Conservation (phyloP, 35 echinoderm and acorn worm species). For the Hemicentrotus pulcherrimus region DNA sequence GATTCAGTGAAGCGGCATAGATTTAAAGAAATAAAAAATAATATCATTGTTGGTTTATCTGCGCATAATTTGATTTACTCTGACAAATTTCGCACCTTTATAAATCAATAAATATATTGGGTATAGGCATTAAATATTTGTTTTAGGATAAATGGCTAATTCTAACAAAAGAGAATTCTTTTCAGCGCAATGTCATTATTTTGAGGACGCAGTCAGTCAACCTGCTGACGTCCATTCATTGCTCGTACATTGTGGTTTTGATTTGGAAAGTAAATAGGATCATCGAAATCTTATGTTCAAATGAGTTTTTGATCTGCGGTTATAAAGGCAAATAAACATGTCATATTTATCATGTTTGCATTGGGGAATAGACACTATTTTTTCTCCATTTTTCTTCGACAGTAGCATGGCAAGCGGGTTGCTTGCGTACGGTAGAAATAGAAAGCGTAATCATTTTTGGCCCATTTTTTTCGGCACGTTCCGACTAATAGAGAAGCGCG, state of each 20-base stretch:
- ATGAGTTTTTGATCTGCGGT: not conserved
- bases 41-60: not conserved
- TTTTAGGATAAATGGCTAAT: not conserved
- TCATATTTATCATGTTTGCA: not conserved
- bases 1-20: too few species aligned
- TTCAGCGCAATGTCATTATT: too few species aligned
- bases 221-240: not conserved
- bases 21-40: too few species aligned
- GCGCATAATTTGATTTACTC: not conserved
- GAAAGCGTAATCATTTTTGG: not conserved
- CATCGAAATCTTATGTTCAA: not conserved
- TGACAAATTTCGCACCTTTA: not conserved
- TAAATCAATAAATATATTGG: not conserved
- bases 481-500: not conserved
- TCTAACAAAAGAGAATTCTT: not conserved
- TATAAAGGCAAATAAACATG: not conserved
- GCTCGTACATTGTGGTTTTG: not conserved
- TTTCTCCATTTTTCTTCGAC: not conserved
- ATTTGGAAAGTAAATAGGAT: slow-evolving; percentile 12
- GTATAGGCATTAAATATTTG: not conserved
- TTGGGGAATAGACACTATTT: not conserved
- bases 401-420: not conserved
- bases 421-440: not conserved
- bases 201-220: not conserved
- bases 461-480: not conserved